phyloP scores from a whole-genome alignment of 2,888 invertebrate genomes.

The Lobophora halterata region DNA sequence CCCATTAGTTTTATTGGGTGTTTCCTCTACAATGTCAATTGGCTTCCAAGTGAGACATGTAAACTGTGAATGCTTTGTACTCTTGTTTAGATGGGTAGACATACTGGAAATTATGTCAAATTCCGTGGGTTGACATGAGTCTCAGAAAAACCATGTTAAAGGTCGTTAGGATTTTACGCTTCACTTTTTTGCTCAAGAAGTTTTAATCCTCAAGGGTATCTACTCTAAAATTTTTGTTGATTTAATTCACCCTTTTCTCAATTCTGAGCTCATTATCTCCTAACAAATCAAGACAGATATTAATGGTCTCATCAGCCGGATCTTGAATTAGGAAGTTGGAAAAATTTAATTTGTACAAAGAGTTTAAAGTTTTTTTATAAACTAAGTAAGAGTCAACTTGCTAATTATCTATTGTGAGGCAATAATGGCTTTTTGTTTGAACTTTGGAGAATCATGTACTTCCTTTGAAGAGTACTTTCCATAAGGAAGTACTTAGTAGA shows the following conservation, averaged over 20 bases:
- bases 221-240: too few relatives aligned
- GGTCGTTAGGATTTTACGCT: too few relatives aligned
- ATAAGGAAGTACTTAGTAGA: too few relatives aligned
- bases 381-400: slow-evolving; percentile 50
- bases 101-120: slow-evolving; percentile 1
- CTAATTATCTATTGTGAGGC: slow-evolving; percentile 72
- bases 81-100: slow-evolving; percentile 7
- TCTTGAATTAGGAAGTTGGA: slow-evolving; percentile 39
- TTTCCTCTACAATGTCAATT: slow-evolving; percentile 53
- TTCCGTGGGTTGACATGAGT: too few relatives aligned
- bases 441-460: slow-evolving; percentile 46
- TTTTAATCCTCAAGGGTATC: too few relatives aligned
- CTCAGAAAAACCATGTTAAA: too few relatives aligned
- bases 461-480: too few relatives aligned
- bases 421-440: slow-evolving; percentile 70
- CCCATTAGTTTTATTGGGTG: slow-evolving; percentile 51
- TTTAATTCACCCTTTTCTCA: slow-evolving; percentile 16
- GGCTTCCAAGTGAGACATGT: slow-evolving; percentile 29
- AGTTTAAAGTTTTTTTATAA: slow-evolving; percentile 53
- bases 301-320: slow-evolving; percentile 53
- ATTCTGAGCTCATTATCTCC: slow-evolving; percentile 21
- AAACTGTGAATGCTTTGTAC: slow-evolving; percentile 10
- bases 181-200: too few relatives aligned
- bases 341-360: slow-evolving; percentile 44
- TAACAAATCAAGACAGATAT: slow-evolving; percentile 36